Percentiles rank a stretch among this genome's conserved stretches.
These are phyloP conservation scores for Drosophila sp. DNA, from an alignment of 1,140 invertebrate genomes.

Conservation along the genomic window DNA sequence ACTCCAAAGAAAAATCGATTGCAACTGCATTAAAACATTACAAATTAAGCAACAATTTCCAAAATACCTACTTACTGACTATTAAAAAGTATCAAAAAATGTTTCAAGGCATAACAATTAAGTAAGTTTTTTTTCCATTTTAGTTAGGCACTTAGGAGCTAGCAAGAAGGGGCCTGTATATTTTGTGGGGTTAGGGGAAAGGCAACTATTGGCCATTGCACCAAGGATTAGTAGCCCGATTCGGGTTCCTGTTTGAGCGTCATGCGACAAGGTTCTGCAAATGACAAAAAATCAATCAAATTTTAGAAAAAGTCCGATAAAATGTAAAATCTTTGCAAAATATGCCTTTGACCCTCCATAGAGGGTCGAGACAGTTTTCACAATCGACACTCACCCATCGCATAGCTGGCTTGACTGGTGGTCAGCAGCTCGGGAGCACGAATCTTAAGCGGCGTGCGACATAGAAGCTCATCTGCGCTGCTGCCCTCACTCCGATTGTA, in stretches of 20 bases:
- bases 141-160: constrained; percentile 49
- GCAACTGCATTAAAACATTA: constrained; percentile 66
- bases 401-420: constrained; percentile 45
- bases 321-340: too few relatives aligned
- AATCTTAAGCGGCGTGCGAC: constrained; percentile 71
- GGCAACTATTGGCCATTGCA: constrained; percentile 56
- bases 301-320: background rate
- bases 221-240: constrained; percentile 69
- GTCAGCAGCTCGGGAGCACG: constrained; percentile 59
- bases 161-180: constrained; percentile 66
- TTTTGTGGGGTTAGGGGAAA: constrained; percentile 13
- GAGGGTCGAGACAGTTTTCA: too few relatives aligned
- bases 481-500: constrained; percentile 75
- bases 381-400: constrained; percentile 44
- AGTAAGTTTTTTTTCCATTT: constrained; percentile 58
- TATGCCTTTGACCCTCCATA: too few relatives aligned
- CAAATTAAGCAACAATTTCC: constrained; percentile 80
- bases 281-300: background rate
- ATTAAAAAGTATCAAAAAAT: constrained; percentile 72
- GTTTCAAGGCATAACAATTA: constrained; percentile 77
- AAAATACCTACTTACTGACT: constrained; percentile 75
- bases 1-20: constrained; percentile 66
- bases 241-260: constrained; percentile 82
- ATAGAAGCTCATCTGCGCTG: constrained; percentile 69
- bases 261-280: constrained; percentile 73